Evolutionary conservation across 2,888 invertebrate species (phyloP).

Genomic region (Ormyrus nitidulus): DNA sequence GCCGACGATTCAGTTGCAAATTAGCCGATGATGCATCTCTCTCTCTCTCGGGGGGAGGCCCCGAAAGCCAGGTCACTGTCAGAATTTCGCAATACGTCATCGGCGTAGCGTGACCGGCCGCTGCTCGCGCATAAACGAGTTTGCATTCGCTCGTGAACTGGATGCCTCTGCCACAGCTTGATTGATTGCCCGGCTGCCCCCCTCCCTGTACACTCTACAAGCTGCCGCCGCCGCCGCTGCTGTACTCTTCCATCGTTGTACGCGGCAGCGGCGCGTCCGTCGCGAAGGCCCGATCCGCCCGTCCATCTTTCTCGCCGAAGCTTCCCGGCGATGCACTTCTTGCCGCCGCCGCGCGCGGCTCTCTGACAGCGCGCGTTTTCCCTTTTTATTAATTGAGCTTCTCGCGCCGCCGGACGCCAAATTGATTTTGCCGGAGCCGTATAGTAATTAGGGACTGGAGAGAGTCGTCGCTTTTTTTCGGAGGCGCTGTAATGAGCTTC

Average conservation of each 20-base stretch:
- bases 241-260: too few species aligned
- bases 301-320: neutral
- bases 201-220: neutral
- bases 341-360: neutral
- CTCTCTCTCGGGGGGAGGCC: neutral
- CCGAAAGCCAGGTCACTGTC: constrained; percentile 36
- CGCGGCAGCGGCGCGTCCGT: neutral
- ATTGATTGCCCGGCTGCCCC: constrained; percentile 60
- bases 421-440: too few species aligned
- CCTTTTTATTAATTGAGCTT: neutral
- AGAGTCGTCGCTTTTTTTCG: too few species aligned
- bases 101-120: constrained; percentile 61
- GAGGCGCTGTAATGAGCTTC: too few species aligned
- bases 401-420: too few species aligned
- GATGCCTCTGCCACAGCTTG: constrained; percentile 55
- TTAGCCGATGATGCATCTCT: constrained; percentile 59
- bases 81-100: constrained; percentile 63
- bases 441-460: too few species aligned
- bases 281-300: neutral
- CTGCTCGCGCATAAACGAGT: constrained; percentile 61
- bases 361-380: neutral
- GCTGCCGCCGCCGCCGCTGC: neutral
- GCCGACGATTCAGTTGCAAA: constrained; percentile 62
- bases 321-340: neutral
- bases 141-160: constrained; percentile 57